Conservation (phyloP, 1,140 invertebrate genomes). For the Microvelia longipes region DNA sequence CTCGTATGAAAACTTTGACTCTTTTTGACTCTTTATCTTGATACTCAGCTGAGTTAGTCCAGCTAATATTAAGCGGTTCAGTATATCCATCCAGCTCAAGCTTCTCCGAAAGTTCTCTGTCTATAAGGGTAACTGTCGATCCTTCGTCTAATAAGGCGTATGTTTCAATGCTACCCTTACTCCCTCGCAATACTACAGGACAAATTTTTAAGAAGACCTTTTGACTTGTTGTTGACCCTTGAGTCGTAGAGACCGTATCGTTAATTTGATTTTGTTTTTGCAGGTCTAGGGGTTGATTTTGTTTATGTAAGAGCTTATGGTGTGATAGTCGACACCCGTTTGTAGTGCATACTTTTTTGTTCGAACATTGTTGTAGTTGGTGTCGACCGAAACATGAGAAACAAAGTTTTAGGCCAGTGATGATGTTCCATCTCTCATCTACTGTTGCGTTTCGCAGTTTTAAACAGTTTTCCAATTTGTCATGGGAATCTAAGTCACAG, state of each 20-base stretch:
- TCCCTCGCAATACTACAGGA: neutral
- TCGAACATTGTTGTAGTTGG: neutral
- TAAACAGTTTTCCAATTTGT: too few species aligned
- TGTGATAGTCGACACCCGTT: neutral
- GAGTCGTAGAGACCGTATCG: too few species aligned
- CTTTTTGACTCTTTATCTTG: neutral
- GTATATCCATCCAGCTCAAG: neutral
- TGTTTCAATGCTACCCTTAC: neutral
- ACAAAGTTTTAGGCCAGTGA: neutral
- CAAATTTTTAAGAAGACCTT: neutral
- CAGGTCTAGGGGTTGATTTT: too few species aligned
- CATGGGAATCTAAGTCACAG: too few species aligned
- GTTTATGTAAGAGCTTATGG: neutral
- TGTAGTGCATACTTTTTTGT: neutral
- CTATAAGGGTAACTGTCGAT: neutral
- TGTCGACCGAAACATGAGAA: neutral
- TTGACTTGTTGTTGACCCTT: too few species aligned
- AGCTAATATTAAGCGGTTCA: neutral
- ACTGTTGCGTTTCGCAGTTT: too few species aligned
- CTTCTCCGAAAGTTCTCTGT: neutral
- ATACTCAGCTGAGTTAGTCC: neutral
- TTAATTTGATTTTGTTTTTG: too few species aligned
- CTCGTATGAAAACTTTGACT: neutral
- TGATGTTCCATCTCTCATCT: neutral
- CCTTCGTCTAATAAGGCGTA: neutral